Conservation (phyloP, 2,888 invertebrate genomes). For the Drosophila kambysellisi region DNA sequence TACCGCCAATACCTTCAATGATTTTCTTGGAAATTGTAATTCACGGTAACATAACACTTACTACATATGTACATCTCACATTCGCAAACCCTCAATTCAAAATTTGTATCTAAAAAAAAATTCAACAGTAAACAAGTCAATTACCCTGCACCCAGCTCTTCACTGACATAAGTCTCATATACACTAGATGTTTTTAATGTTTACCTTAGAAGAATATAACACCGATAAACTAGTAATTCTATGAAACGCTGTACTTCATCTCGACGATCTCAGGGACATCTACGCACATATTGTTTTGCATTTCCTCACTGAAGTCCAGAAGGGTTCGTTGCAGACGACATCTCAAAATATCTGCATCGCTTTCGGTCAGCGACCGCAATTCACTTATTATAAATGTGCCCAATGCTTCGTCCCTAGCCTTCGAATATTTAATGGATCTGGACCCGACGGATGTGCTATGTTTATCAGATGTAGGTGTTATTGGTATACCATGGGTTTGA, state of each 20-base stretch:
- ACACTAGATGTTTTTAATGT: background rate
- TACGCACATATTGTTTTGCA: background rate
- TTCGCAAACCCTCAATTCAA: constrained; percentile 9
- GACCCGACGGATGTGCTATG: background rate
- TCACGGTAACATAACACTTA: constrained; percentile 22
- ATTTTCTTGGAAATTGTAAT: constrained; percentile 49
- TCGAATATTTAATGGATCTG: background rate
- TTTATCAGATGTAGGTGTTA: constrained; percentile 1
- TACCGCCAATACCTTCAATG: constrained; percentile 27
- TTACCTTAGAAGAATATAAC: background rate
- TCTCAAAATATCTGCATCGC: constrained; percentile 12
- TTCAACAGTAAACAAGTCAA: constrained; percentile 10
- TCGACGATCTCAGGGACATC: background rate
- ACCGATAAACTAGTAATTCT: background rate
- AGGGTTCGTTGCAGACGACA: constrained; percentile 23
- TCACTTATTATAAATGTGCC: constrained; percentile 9
- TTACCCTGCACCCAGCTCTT: background rate
- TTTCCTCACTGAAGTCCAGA: constrained; percentile 20
- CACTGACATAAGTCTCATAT: background rate
- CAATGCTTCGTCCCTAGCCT: constrained; percentile 12
- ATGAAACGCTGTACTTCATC: background rate
- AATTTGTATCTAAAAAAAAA: background rate
- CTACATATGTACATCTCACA: constrained; percentile 31
- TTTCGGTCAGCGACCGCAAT: constrained; percentile 13
- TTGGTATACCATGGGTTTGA: background rate